These are phyloP conservation scores for Ferrisia virgata DNA, from an alignment of 2,888 invertebrate species.

Conservation along the genomic window DNA sequence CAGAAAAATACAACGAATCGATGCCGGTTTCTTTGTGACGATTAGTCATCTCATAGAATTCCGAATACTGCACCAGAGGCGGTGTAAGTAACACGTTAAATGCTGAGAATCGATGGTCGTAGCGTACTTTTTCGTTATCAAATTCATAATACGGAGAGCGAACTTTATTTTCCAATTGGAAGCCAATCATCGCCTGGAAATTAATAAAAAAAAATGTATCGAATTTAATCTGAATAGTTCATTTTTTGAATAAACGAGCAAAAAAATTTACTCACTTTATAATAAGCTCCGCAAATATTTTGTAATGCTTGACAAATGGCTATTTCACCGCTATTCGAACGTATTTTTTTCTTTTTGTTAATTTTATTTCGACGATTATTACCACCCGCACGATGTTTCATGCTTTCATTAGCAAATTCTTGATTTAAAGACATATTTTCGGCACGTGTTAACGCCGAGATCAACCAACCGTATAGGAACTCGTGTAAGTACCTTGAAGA, in stretches of 20 bases:
- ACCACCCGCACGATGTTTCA: slow-evolving; percentile 53
- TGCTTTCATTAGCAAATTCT: slow-evolving; percentile 60
- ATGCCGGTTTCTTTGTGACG: slow-evolving; percentile 56
- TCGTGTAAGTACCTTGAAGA: slow-evolving; percentile 80
- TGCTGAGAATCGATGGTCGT: slow-evolving; percentile 89
- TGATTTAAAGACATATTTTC: slow-evolving; percentile 78
- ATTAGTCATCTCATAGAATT: slow-evolving; percentile 73
- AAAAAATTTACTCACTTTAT: slow-evolving; percentile 66
- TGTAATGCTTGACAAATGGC: slow-evolving; percentile 88
- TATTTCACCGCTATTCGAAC: slow-evolving; percentile 78
- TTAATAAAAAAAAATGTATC: not conserved
- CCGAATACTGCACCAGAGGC: slow-evolving; percentile 85
- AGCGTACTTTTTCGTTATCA: slow-evolving; percentile 90
- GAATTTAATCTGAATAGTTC: not conserved
- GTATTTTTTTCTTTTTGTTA: slow-evolving; percentile 66
- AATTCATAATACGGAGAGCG: slow-evolving; percentile 74
- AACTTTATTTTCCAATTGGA: slow-evolving; percentile 83
- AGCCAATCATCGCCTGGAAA: slow-evolving; percentile 78
- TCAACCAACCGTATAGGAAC: slow-evolving; percentile 89
- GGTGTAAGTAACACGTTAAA: slow-evolving; percentile 82
- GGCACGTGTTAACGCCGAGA: slow-evolving; percentile 84
- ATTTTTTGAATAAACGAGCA: not conserved
- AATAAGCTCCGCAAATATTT: slow-evolving; percentile 92
- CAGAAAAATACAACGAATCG: slow-evolving; percentile 71
- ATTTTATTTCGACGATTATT: slow-evolving; percentile 56